These are phyloP conservation scores for Euleptes europaea DNA, from an alignment of 2,113 vertebrate species.

Conservation along the genomic window DNA sequence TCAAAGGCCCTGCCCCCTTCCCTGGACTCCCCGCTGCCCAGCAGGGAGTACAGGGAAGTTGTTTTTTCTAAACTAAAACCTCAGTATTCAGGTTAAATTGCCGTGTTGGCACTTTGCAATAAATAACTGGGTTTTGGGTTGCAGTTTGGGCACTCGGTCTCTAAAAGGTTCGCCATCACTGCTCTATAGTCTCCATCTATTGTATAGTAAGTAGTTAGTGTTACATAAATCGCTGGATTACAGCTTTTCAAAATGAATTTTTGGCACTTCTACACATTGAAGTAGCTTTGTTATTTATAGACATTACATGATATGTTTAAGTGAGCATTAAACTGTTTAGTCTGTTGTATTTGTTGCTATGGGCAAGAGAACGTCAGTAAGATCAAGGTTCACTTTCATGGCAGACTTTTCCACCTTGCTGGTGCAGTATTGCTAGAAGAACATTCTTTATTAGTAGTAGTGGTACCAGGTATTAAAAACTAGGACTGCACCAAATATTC, in stretches of 20 bases:
- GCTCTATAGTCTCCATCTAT: constrained; percentile 53
- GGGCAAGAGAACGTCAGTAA: constrained; percentile 58
- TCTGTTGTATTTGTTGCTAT: constrained; percentile 64
- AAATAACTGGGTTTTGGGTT: too few species aligned
- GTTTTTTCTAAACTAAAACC: too few species aligned
- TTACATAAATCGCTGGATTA: constrained; percentile 50
- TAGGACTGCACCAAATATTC: constrained; percentile 28
- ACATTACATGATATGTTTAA: constrained; percentile 69
- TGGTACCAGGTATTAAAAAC: constrained; percentile 53
- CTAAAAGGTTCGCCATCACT: too few species aligned
- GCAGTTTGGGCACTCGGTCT: too few species aligned
- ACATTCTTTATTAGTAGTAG: constrained; percentile 59
- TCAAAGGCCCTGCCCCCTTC: too few species aligned
- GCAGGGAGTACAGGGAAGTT: too few species aligned
- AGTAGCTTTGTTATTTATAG: constrained; percentile 73
- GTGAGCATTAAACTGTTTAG: constrained; percentile 67
- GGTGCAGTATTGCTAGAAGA: constrained; percentile 38
- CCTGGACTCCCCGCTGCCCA: too few species aligned
- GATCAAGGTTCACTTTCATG: constrained; percentile 33
- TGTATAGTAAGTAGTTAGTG: constrained; percentile 55
- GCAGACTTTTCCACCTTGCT: constrained; percentile 57
- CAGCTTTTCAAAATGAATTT: constrained; percentile 52
- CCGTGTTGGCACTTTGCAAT: too few species aligned
- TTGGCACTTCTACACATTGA: constrained; percentile 53
- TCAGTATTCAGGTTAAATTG: too few species aligned